Percentiles rank a stretch among this genome's conserved stretches.
Evolutionary conservation across 2,797 vertebrate genomes (phyloP).

Genomic region (Corythornis leucogaster): DNA sequence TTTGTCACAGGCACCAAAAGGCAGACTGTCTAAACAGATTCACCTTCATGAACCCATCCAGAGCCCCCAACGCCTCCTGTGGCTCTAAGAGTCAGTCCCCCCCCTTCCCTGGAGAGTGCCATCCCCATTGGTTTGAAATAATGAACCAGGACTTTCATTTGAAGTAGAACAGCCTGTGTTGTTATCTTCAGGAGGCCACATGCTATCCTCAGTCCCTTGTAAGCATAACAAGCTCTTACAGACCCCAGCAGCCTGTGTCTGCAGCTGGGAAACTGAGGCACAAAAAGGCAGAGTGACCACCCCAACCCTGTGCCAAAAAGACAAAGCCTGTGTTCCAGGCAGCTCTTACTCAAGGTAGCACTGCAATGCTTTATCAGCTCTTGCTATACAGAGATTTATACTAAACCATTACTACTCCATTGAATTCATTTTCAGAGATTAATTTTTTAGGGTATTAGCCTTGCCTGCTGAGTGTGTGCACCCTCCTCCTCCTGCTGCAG

Average conservation of each 20-base stretch:
- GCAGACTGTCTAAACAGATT: neutral
- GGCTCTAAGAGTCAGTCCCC: neutral
- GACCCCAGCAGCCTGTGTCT: neutral
- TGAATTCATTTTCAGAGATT: conserved; percentile 35
- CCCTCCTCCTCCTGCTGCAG: neutral
- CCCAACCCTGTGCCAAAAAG: neutral
- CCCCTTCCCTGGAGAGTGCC: neutral
- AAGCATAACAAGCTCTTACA: neutral
- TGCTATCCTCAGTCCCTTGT: neutral
- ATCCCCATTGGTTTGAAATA: neutral
- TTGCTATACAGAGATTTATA: neutral
- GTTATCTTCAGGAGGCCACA: neutral
- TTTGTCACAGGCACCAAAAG: neutral
- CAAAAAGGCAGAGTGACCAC: neutral
- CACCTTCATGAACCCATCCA: neutral
- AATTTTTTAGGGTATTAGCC: conserved; percentile 37
- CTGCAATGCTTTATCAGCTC: neutral
- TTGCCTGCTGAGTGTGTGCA: neutral
- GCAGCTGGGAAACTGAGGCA: neutral
- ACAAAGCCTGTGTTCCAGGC: neutral
- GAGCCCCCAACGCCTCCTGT: accelerated
- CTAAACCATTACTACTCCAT: neutral
- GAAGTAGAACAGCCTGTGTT: neutral
- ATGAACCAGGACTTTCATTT: neutral
- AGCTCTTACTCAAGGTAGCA: neutral